Evolutionary conservation across 1,140 invertebrate species (phyloP), one percentile per base, ranked within the genome.

Genomic region (Pristionchus pacificus): DNA sequence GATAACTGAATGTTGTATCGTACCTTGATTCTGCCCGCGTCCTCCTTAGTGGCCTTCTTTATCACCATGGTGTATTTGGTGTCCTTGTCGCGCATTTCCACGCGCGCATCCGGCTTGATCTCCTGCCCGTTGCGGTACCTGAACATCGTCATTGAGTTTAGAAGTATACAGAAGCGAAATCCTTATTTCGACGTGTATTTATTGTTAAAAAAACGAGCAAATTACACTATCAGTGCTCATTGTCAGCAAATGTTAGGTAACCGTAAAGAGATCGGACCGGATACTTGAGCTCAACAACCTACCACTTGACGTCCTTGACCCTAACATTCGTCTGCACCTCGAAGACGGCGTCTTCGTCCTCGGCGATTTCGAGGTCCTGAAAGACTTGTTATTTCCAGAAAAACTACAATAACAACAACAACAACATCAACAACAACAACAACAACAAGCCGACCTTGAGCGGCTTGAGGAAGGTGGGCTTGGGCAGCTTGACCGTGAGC

Each of bases 11-110:
- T n/a, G n/a, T n/a, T n/a, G 19, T 49, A 49, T 19, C 6, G 19
- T 49, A 49, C 38, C 69, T 80, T 82, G 78, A 85, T 85, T 19
- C 71, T 72, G 6, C 83, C 85, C 30, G 77, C 77, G 74, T 86
- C 85, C 62, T 85, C 82, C 1, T 83, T 73, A 27, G 83, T 80
- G 15, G 82, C 84, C 67, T 86, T 85, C 57, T 80, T 64, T 61
- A 86, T 84, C 67, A 85, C 76, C 14, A 86, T 78, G 6, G 80
- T 82, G 64, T 84, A 86, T 14, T 73, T 77, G 13, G 71, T 77
- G 29, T 77, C 76, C 60, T 75, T 63, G 13, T 59, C 60, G 1
- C 27, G 49, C n/a, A 61, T 57, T 60, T 70, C 32, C 14, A 77
- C 65, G 3, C 79, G 75, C 33, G 66, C 60, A 64, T 80, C 75